These are phyloP conservation scores for Pseudomyrmex concolor DNA, from an alignment of 1,140 invertebrate genomes.

Conservation along the genomic window DNA sequence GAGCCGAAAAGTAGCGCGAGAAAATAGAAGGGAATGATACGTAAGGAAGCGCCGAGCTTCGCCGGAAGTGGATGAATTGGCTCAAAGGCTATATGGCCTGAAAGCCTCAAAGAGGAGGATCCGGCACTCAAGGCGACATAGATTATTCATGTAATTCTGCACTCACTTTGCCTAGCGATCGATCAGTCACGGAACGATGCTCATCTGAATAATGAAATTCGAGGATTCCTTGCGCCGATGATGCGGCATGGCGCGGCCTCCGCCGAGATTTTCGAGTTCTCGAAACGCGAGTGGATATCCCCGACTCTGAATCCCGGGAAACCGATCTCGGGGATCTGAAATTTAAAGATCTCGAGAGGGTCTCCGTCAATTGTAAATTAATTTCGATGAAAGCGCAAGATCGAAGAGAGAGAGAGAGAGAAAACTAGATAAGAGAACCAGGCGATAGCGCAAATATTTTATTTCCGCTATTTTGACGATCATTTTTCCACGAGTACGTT, in stretches of 20 bases:
- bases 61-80: slow-evolving; percentile 74
- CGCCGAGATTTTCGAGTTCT: slow-evolving; percentile 67
- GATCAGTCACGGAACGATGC: slow-evolving; percentile 75
- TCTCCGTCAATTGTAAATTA: slow-evolving; percentile 41
- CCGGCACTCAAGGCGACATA: slow-evolving; percentile 73
- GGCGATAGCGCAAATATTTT: neutral
- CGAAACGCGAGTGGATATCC: slow-evolving; percentile 24
- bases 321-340: slow-evolving; percentile 37
- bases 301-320: slow-evolving; percentile 24
- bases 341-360: slow-evolving; percentile 40
- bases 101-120: slow-evolving; percentile 73
- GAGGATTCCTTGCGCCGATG: slow-evolving; percentile 72
- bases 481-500: no score
- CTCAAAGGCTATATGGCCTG: slow-evolving; percentile 73
- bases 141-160: slow-evolving; percentile 76
- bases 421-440: neutral
- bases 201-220: slow-evolving; percentile 75
- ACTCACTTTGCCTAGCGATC: slow-evolving; percentile 73
- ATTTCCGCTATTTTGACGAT: neutral
- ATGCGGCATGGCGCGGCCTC: slow-evolving; percentile 9
- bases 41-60: slow-evolving; percentile 61
- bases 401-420: neutral
- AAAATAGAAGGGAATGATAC: slow-evolving; percentile 58
- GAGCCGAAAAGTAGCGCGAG: slow-evolving; percentile 53
- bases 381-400: slow-evolving; percentile 30